Evolutionary conservation across 2,113 vertebrate genomes (phyloP), one percentile per base, ranked within the genome.

Genomic region (Myotis yumanensis): DNA sequence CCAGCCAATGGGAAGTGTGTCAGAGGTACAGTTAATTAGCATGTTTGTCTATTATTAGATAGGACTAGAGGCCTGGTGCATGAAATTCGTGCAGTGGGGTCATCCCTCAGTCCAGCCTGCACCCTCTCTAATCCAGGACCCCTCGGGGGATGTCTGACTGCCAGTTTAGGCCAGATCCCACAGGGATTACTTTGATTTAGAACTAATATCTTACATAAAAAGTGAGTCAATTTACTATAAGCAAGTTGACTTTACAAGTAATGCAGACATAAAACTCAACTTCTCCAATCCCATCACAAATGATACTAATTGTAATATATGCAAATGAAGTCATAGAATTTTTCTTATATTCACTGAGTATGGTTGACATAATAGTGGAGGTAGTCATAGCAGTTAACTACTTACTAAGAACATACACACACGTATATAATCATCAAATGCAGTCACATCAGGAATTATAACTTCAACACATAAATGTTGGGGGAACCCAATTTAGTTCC

Each of bases 121-220:
- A 51, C 48, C 48, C 14, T 51, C 48, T 51, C 48, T 15, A 51
- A 51, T 51, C 48, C 14, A 15, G 48, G 48, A 51, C 15, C 48
- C 48, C 48, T 43, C 7, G 43, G 43, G 46, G 46, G 46, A 46
- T 46, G 46, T 46, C 46, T 1, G 11, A 46, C 9, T 46, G 46
- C 46, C 46, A 46, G 11, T 46, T 46, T 2, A 46, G 46, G 46
- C 46, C 46, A 2, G 46, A 46, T 46, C 46, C 46, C 46, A 46
- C 46, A 46, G 46, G 46, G 23, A 15, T 54, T 80, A 91, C 95
- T 92, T 83, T 95, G 8, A 75, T 83, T 84, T 3, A 92, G 35
- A 52, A 59, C 18, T 79, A 72, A 48, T 66, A 79, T 75, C 28
- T 85, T 79, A 57, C 28, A 86, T 81, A 57, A 30, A 86, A 46